A percentile compares a stretch with the other conserved stretches of the same genome.
These are phyloP conservation scores for Auanema sp. DNA, from an alignment of 2,888 invertebrate genomes.

Conservation along the genomic window DNA sequence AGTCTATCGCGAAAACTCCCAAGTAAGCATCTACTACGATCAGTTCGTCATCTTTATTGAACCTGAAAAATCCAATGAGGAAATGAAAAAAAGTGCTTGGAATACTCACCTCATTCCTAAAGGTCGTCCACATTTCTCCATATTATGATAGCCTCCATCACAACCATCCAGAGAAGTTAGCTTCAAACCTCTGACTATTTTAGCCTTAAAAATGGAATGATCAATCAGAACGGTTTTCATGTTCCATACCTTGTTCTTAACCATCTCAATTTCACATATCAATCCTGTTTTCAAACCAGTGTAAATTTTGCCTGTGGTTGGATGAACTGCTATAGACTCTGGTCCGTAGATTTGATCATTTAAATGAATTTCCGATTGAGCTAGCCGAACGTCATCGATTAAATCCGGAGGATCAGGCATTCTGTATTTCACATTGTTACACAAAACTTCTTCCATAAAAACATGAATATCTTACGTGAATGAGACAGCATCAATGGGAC, in stretches of 20 bases:
- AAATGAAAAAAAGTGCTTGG: not conserved
- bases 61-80: constrained; percentile 21
- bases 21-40: constrained; percentile 46
- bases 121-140: constrained; percentile 41
- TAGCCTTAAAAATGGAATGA: constrained; percentile 7
- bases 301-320: constrained; percentile 27
- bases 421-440: constrained; percentile 14
- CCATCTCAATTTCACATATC: constrained; percentile 34
- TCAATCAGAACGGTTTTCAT: not conserved
- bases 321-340: constrained; percentile 37
- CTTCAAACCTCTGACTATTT: constrained; percentile 33
- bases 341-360: constrained; percentile 45
- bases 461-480: constrained; percentile 11
- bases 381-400: constrained; percentile 25
- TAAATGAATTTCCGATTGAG: constrained; percentile 27
- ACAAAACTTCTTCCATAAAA: not conserved
- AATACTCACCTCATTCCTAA: constrained; percentile 33
- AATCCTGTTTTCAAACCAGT: constrained; percentile 42
- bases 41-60: constrained; percentile 30
- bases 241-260: constrained; percentile 16
- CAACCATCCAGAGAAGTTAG: constrained; percentile 32
- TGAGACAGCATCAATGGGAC: constrained; percentile 22
- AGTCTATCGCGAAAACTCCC: constrained; percentile 40
- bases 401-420: constrained; percentile 26
- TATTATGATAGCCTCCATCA: constrained; percentile 36